Evolutionary conservation across 1,140 invertebrate genomes (phyloP).

Genomic region (Leucophenga varia): DNA sequence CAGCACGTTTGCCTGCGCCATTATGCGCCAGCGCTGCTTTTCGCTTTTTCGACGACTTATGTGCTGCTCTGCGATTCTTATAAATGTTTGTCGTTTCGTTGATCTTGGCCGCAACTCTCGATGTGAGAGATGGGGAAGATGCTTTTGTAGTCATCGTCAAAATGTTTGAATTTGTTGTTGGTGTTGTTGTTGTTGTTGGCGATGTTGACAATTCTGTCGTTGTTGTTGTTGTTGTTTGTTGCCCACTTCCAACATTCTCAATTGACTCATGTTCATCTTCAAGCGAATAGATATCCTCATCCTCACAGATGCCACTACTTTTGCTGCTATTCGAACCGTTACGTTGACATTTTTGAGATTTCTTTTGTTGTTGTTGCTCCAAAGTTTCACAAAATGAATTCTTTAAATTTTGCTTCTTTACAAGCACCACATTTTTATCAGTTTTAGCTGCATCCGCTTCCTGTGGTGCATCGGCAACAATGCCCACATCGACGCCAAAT

Average conservation of each 20-base stretch:
- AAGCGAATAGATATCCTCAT: constrained; percentile 22
- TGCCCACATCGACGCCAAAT: constrained; percentile 5
- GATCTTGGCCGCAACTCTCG: constrained; percentile 39
- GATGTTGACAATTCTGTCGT: background rate
- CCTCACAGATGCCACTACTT: constrained; percentile 22
- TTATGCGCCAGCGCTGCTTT: constrained; percentile 16
- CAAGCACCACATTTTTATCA: constrained; percentile 29
- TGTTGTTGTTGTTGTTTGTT: background rate
- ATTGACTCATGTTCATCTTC: constrained; percentile 17
- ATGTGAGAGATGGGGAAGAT: constrained; percentile 34
- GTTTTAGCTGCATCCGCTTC: constrained; percentile 18
- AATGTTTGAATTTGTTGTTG: constrained; percentile 1
- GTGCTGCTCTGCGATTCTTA: constrained; percentile 19
- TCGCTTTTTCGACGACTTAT: constrained; percentile 24
- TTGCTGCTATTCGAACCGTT: constrained; percentile 24
- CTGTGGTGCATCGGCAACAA: constrained; percentile 15
- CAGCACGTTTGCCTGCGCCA: constrained; percentile 16
- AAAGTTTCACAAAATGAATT: constrained; percentile 17
- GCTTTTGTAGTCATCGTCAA: constrained; percentile 19
- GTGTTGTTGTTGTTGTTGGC: background rate
- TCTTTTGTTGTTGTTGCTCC: constrained; percentile 6
- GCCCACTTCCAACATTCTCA: no score
- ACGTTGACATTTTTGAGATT: constrained; percentile 8
- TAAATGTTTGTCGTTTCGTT: constrained; percentile 26
- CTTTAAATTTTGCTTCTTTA: constrained; percentile 23